A percentile compares a stretch with the other conserved stretches of the same genome.
phyloP scores from a whole-genome alignment of 2,888 invertebrate genomes.

The Caradrina clavipalpis region DNA sequence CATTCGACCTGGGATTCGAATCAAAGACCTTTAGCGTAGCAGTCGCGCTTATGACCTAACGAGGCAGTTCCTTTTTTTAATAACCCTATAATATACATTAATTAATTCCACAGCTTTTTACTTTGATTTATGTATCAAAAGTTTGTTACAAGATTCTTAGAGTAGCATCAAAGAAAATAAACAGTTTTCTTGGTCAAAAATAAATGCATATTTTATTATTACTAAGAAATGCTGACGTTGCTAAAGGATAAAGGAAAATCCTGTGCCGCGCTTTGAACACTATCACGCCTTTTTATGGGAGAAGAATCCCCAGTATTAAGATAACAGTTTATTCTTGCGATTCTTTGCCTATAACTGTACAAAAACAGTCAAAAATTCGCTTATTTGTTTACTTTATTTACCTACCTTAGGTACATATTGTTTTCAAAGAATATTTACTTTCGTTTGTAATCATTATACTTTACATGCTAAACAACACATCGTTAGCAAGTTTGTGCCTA shows the following conservation, averaged over 20 bases:
- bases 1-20: too few species aligned
- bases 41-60: too few species aligned
- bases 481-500: conserved; percentile 32
- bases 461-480: conserved; percentile 29
- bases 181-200: not conserved
- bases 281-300: not conserved
- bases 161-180: not conserved
- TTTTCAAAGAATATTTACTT: not conserved
- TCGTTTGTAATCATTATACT: conserved; percentile 9
- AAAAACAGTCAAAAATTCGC: not conserved
- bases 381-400: too few species aligned
- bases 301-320: not conserved
- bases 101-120: not conserved
- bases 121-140: not conserved
- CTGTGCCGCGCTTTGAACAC: not conserved
- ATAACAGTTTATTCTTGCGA: not conserved
- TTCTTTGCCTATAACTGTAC: not conserved
- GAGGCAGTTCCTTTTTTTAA: too few species aligned
- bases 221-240: not conserved
- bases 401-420: conserved; percentile 4
- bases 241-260: conserved; percentile 1
- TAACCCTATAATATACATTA: too few species aligned
- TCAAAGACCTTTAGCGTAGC: too few species aligned
- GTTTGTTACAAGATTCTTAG: not conserved
- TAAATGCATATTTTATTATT: not conserved